Evolutionary conservation across 1,140 invertebrate genomes (phyloP).

Genomic region (Choristoneura fumiferana): DNA sequence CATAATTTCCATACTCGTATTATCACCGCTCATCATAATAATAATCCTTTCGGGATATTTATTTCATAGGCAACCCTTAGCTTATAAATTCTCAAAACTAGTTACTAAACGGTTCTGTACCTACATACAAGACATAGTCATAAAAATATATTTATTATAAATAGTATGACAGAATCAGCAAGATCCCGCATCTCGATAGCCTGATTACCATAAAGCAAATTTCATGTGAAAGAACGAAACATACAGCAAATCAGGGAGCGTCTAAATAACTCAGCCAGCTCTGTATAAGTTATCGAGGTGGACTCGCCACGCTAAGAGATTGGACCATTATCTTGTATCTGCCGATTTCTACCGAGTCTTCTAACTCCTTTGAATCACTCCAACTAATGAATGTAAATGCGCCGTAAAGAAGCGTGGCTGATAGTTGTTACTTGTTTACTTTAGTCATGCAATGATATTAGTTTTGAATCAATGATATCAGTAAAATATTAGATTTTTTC

Average conservation of each 20-base stretch:
- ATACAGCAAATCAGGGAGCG: conserved; percentile 32
- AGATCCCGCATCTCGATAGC: conserved; percentile 30
- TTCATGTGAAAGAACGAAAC: conserved; percentile 30
- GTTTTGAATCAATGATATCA: too few species aligned
- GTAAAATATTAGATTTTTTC: too few species aligned
- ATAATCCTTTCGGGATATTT: too few species aligned
- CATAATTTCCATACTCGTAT: too few species aligned
- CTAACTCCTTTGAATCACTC: conserved; percentile 46
- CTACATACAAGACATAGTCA: background rate
- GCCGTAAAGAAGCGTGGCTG: conserved; percentile 26
- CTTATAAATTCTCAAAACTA: too few species aligned
- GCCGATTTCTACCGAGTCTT: conserved; percentile 43
- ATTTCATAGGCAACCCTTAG: too few species aligned
- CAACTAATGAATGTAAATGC: conserved; percentile 40
- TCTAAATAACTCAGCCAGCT: conserved; percentile 42
- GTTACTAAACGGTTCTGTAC: too few species aligned
- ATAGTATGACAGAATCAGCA: conserved; percentile 26
- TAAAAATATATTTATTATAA: background rate
- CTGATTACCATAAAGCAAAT: conserved; percentile 33
- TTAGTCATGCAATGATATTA: background rate
- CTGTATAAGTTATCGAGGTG: conserved; percentile 50
- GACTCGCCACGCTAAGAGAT: conserved; percentile 56
- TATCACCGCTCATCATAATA: too few species aligned
- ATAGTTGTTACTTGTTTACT: conserved; percentile 25
- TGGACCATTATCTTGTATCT: conserved; percentile 64